phyloP scores from a whole-genome alignment of 2,888 invertebrate genomes.

The Lasioglossum malachurum region DNA sequence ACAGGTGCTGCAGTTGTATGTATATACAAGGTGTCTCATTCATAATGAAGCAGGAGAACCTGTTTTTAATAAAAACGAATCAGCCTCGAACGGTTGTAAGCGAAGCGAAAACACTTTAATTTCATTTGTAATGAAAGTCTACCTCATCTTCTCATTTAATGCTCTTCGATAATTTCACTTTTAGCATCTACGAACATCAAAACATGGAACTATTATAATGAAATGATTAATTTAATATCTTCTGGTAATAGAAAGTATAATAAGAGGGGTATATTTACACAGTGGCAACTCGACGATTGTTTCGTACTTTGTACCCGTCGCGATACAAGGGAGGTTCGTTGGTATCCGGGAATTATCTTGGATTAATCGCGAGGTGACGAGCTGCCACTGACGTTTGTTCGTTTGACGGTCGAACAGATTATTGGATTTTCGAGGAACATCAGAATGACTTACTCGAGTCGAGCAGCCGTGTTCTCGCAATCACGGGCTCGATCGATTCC shows the following conservation, averaged over 20 bases:
- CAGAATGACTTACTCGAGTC: background rate
- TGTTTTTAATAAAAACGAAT: background rate
- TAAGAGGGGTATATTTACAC: background rate
- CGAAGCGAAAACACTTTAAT: background rate
- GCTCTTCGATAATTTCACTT: background rate
- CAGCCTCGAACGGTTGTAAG: background rate
- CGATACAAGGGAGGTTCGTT: background rate
- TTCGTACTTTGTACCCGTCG: conserved; percentile 9
- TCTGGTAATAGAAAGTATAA: background rate
- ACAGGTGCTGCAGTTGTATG: background rate
- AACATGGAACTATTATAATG: background rate
- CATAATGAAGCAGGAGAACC: background rate
- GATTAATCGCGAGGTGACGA: conserved; percentile 22
- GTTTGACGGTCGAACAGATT: conserved; percentile 13
- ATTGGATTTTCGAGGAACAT: conserved; percentile 32
- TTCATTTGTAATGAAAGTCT: background rate
- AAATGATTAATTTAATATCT: background rate
- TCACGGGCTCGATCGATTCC: background rate
- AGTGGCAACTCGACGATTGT: conserved; percentile 14
- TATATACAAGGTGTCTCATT: background rate
- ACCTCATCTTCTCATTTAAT: background rate
- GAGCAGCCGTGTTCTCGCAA: background rate
- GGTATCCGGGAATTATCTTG: conserved; percentile 32
- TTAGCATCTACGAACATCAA: background rate
- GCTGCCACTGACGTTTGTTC: conserved; percentile 24